phyloP scores from a whole-genome alignment of 2,113 vertebrate species.

The Hiodon tergisus region DNA sequence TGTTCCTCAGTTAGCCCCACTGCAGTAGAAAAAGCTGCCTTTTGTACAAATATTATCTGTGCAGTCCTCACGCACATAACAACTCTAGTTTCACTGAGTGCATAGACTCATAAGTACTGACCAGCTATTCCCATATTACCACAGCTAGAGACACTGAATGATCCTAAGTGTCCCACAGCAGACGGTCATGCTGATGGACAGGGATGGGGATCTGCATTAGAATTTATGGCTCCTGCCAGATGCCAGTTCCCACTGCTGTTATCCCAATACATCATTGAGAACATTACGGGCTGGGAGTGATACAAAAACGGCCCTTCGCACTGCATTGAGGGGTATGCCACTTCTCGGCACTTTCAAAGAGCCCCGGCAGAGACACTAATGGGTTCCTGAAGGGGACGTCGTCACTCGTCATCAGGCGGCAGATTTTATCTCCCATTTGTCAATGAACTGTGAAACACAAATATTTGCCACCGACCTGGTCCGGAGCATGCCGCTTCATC shows the following conservation, averaged over 20 bases:
- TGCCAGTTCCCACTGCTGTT: background rate
- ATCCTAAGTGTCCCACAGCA: too few relatives aligned
- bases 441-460: background rate
- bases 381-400: background rate
- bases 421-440: background rate
- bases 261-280: background rate
- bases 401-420: background rate
- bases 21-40: too few relatives aligned
- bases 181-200: too few relatives aligned
- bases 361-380: conserved; percentile 2
- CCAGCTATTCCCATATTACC: too few relatives aligned
- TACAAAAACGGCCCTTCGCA: background rate
- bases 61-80: too few relatives aligned
- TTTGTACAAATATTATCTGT: too few relatives aligned
- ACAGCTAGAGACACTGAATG: too few relatives aligned
- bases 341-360: background rate
- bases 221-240: too few relatives aligned
- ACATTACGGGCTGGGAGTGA: background rate
- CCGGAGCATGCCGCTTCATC: background rate
- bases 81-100: too few relatives aligned
- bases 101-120: too few relatives aligned
- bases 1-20: too few relatives aligned
- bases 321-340: background rate
- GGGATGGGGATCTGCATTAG: too few relatives aligned
- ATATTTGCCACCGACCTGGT: background rate